phyloP scores from a whole-genome alignment of 2,888 invertebrate genomes.

The Lycocerus yunnanus region DNA sequence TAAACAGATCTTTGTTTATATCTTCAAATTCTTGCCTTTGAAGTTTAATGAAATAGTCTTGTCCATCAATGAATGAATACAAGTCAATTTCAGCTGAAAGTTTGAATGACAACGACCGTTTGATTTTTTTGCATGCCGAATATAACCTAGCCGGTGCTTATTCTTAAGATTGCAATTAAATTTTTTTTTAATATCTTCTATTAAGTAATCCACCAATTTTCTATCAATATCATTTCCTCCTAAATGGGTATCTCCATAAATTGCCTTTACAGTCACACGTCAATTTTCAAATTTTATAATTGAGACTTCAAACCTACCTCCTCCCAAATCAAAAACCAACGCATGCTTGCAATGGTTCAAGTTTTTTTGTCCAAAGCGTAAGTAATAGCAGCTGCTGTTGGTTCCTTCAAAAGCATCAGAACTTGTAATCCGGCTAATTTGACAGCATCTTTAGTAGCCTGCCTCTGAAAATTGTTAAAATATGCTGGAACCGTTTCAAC shows the following conservation, averaged over 20 bases:
- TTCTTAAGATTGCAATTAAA: background rate
- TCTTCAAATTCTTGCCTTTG: background rate
- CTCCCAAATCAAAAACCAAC: background rate
- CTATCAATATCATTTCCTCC: background rate
- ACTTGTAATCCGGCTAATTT: background rate
- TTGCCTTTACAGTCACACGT: background rate
- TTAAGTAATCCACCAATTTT: background rate
- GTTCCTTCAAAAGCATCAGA: background rate
- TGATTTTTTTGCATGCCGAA: background rate
- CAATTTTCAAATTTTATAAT: background rate
- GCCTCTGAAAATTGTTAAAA: background rate
- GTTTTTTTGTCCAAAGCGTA: constrained; percentile 52
- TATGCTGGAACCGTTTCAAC: background rate
- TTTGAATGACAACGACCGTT: background rate
- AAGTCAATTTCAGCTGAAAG: background rate
- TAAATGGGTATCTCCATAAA: background rate
- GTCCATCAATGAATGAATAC: background rate
- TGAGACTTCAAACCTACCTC: background rate
- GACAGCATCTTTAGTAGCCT: background rate
- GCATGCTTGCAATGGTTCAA: background rate
- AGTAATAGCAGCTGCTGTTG: background rate
- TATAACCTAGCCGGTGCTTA: background rate
- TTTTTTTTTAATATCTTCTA: background rate
- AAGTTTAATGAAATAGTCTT: background rate
- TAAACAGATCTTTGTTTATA: background rate